Conservation (phyloP, 2,888 invertebrate species). For the Xanthia icteritia region DNA sequence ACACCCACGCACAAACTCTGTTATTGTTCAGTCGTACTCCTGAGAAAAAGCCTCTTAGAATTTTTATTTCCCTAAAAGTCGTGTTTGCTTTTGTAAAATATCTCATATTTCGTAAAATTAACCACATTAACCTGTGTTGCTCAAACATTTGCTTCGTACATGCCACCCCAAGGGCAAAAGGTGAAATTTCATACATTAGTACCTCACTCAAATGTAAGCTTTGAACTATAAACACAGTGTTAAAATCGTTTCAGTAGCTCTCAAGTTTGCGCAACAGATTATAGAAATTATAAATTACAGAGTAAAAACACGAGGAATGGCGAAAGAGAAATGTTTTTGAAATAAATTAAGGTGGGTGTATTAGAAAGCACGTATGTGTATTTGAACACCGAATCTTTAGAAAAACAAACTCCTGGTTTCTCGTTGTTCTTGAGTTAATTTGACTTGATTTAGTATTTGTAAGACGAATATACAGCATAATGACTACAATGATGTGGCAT, state of each 20-base stretch:
- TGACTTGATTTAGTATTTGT: background rate
- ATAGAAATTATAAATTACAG: slow-evolving; percentile 47
- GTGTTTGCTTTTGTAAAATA: background rate
- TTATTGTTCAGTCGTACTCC: too few species aligned
- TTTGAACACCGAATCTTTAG: slow-evolving; percentile 13
- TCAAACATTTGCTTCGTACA: slow-evolving; percentile 20
- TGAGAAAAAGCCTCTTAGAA: too few species aligned
- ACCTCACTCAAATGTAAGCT: slow-evolving; percentile 41
- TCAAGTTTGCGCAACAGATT: slow-evolving; percentile 46
- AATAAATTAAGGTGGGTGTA: slow-evolving; percentile 16
- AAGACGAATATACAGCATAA: too few species aligned
- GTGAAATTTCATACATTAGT: slow-evolving; percentile 51
- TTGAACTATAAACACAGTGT: slow-evolving; percentile 52
- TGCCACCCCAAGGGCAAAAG: slow-evolving; percentile 33
- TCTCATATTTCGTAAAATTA: background rate
- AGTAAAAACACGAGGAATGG: slow-evolving; percentile 1
- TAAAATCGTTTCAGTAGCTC: slow-evolving; percentile 48
- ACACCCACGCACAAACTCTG: background rate
- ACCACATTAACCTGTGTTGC: slow-evolving; percentile 2
- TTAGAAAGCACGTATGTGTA: background rate
- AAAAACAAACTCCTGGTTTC: background rate
- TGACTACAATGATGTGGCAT: background rate
- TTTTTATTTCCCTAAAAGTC: background rate
- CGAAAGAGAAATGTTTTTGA: slow-evolving; percentile 9
- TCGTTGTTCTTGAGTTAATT: slow-evolving; percentile 7